Evolutionary conservation across 1,140 invertebrate species (phyloP), one percentile per base, ranked within the genome.

Genomic region (Eufriesea mexicana): DNA sequence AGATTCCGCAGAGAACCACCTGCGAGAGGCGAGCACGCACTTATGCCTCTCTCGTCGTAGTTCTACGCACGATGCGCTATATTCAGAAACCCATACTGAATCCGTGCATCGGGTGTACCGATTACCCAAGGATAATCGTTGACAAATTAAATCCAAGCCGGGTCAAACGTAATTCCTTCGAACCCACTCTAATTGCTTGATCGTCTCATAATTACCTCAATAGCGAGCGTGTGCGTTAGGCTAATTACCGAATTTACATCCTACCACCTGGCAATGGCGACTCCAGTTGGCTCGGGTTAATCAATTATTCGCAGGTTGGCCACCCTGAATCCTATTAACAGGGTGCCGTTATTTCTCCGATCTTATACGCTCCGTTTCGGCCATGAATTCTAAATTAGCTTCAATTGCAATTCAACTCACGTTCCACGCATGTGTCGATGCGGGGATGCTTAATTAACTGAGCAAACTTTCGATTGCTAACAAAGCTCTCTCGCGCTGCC

Each of bases 1-100:
- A 12, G 76, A 59, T 78, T 35, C 45, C 54, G 54, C 8, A 18
- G 66, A 18, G 64, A 59, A 79, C 64, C 76, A 79, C 51, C 54
- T 79, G 66, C 51, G 55, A 68, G 51, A 2, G 18, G 14, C 49
- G n/a, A 42, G 20, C 25, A 68, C 61, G 20, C 74, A 42, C 51
- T 66, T 54, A 2, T 18, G 61, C 20, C 28, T 20, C 18, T 67
- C 20, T n/a, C 51, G 10, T 18, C 7, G 47, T n/a, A 4, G 18
- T 18, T 51, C 16, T 9, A 16, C 47, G 20, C 18, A 70, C 47
- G n/a, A 20, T 70, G 5, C 9, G 23, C 25, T 5, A 5, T 2
- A 10, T 20, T 12, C 10, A 16, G 25, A 28, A 1, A 14, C 18
- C 0, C 23, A 25, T 7, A 35, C 45, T 0, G 20, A 35, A 35